Percentiles rank a stretch among this genome's conserved stretches.
Evolutionary conservation across 2,888 invertebrate genomes (phyloP).

Genomic region (Epistrophe grossulariae): DNA sequence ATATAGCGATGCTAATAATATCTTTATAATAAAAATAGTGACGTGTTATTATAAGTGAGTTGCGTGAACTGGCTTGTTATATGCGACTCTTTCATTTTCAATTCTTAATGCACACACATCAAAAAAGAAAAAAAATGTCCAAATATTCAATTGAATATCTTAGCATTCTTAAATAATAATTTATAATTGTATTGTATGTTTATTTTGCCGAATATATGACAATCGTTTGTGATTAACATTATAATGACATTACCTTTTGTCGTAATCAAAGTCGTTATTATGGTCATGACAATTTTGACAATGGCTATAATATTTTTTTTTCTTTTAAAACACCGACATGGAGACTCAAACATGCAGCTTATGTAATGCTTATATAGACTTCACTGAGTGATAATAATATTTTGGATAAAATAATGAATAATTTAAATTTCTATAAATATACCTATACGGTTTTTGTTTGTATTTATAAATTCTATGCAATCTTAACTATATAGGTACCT

Average conservation of each 20-base stretch:
- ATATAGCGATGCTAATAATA: constrained; percentile 58
- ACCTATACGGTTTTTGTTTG: not conserved
- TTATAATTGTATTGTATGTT: constrained; percentile 37
- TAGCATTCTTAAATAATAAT: constrained; percentile 45
- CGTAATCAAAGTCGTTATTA: constrained; percentile 35
- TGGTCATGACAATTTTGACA: constrained; percentile 68
- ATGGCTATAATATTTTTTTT: constrained; percentile 18
- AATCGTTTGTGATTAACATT: constrained; percentile 66
- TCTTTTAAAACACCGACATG: constrained; percentile 1
- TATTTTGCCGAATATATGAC: constrained; percentile 59
- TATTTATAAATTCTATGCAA: not conserved
- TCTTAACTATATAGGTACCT: no score
- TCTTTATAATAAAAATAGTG: constrained; percentile 15
- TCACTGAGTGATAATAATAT: not conserved
- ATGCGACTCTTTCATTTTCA: constrained; percentile 21
- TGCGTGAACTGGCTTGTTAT: no score
- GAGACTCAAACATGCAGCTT: not conserved
- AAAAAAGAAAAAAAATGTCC: constrained; percentile 40
- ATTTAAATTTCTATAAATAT: not conserved
- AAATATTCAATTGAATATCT: constrained; percentile 66
- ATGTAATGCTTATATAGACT: not conserved
- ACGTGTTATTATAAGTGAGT: constrained; percentile 38
- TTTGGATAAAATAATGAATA: not conserved
- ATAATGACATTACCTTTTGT: constrained; percentile 67
- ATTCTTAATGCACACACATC: constrained; percentile 25